phyloP scores from a whole-genome alignment of 2,113 vertebrate species.

The Gorsachius goisagi region DNA sequence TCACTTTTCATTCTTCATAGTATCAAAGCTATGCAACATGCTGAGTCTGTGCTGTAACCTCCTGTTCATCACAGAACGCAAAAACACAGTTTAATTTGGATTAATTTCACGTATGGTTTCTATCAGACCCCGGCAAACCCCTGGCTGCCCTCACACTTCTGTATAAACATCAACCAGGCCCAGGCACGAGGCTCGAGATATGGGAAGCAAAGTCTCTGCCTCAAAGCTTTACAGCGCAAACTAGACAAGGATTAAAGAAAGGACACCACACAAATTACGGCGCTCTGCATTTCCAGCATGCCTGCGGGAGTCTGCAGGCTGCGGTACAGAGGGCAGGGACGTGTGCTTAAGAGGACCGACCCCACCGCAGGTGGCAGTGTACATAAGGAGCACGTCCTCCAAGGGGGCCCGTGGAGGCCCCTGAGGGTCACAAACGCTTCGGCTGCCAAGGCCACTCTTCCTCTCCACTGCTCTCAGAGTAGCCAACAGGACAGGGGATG shows the following conservation, averaged over 20 bases:
- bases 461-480: neutral
- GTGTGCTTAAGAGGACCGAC: neutral
- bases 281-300: neutral
- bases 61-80: neutral
- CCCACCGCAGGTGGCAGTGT: rapidly evolving
- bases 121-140: neutral
- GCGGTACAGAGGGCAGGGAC: neutral
- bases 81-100: neutral
- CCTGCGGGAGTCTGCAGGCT: rapidly evolving
- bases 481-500: neutral
- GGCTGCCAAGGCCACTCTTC: neutral
- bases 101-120: neutral
- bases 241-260: neutral
- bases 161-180: neutral
- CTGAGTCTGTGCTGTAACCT: neutral
- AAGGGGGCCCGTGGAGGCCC: neutral
- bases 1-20: neutral
- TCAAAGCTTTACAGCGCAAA: neutral
- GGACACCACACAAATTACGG: neutral
- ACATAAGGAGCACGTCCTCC: neutral
- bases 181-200: neutral
- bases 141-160: neutral
- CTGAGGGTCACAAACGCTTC: neutral
- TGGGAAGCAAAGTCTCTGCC: neutral
- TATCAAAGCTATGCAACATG: neutral